Evolutionary conservation across 92 coral and sea anemone species (phyloP), one percentile per base, ranked within the genome.

Genomic region (Actinernus sp.): DNA sequence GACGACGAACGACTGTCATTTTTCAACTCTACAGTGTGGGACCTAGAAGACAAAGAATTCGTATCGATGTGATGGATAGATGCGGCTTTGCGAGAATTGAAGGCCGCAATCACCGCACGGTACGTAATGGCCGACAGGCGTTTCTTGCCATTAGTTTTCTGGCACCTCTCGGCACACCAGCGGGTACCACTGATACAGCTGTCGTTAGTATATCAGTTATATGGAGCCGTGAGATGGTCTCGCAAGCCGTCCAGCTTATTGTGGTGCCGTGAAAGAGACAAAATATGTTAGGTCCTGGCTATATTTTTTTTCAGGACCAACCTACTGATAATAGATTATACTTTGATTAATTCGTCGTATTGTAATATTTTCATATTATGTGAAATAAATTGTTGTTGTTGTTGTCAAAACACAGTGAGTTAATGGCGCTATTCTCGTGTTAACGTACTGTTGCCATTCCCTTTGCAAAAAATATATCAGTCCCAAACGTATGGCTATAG

Each of bases 11-110:
- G 21, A 24, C 45, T 11, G 71, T 93, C 16, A 53, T 64, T 41
- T 81, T 93, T 29, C 76, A 84, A 6, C 17, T 84, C 7, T 84
- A 58, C 29, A 71, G 68, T 56, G 53, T 63, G 46, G 81, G 56
- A 24, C 26, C 51, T 3, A 53, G 26, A 14, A 20, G 41, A 17
- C 37, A 38, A 20, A 43, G 1, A 0, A 32, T 66, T 20, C 27
- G 37, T 1, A 26, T 69, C 16, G 24, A 34, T 36, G 81, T 57
- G 16, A 85, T 71, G 30, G 97, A 85, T 20, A 82, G 61, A 16
- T 4, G 52, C 55, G 34, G 55, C 10, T 74, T 46, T 36, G 4
- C 63, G 2, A 18, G 21, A 45, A 17, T 4, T 4, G 52, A 4
- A 4, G 10, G 18, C 18, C 4, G 63, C 25, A 24, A 30, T 26